Evolutionary conservation across 1,140 invertebrate species (phyloP).

Genomic region (Drosophila tristis): DNA sequence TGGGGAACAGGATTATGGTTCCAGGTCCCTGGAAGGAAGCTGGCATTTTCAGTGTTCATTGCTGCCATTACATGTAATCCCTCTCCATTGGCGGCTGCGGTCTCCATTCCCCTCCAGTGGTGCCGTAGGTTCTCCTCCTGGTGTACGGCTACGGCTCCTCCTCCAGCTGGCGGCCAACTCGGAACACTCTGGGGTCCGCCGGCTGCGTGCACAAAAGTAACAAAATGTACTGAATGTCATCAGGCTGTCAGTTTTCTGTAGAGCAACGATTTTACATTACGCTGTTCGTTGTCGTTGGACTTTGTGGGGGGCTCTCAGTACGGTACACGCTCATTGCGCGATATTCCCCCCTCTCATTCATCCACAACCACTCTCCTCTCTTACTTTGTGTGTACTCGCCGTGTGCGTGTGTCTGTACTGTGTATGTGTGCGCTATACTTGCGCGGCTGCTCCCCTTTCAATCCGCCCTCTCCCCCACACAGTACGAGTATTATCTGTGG

Average conservation of each 20-base stretch:
- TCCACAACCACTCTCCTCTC: constrained; percentile 26
- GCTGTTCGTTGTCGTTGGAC: constrained; percentile 43
- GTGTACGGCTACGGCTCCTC: too few species aligned
- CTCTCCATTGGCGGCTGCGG: too few species aligned
- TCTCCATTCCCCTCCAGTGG: too few species aligned
- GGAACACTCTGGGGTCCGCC: constrained; percentile 14
- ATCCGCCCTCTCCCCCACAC: constrained; percentile 33
- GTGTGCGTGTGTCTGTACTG: constrained; percentile 14
- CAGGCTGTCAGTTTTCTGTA: constrained; percentile 73
- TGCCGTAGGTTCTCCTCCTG: constrained; percentile 11
- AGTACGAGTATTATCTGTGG: constrained; percentile 54
- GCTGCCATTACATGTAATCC: too few species aligned
- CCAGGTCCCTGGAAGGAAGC: too few species aligned
- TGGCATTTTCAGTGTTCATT: too few species aligned
- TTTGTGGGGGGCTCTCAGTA: constrained; percentile 38
- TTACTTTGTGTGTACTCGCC: constrained; percentile 21
- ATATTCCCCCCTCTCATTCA: constrained; percentile 15
- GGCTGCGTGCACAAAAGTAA: constrained; percentile 83
- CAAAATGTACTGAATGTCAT: constrained; percentile 84
- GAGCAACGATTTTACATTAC: constrained; percentile 79
- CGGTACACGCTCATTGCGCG: constrained; percentile 78
- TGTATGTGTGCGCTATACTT: constrained; percentile 58
- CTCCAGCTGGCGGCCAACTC: too few species aligned
- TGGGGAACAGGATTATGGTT: constrained; percentile 5
- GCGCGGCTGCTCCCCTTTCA: constrained; percentile 48